A percentile compares a stretch with the other conserved stretches of the same genome.
Conservation (phyloP, 2,113 vertebrate species). For the Hippocampus barbouri region DNA sequence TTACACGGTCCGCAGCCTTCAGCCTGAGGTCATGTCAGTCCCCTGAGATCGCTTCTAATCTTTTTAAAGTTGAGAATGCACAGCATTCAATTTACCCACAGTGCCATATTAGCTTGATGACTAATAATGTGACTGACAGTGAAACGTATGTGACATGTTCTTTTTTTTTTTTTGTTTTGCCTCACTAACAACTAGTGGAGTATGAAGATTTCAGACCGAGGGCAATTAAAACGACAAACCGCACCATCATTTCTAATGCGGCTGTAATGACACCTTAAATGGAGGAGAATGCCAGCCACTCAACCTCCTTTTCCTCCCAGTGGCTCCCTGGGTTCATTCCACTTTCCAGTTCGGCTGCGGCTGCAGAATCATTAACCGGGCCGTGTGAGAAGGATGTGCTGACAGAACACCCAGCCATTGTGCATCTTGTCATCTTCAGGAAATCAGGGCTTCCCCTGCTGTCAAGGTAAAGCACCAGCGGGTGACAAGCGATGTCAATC, state of each 20-base stretch:
- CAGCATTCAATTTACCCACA: not conserved
- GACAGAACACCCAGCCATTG: constrained; percentile 69
- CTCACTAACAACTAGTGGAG: constrained; percentile 50
- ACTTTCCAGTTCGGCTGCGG: constrained; percentile 54
- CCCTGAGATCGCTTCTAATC: too few relatives aligned
- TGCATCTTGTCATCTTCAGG: constrained; percentile 72
- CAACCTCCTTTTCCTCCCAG: constrained; percentile 36
- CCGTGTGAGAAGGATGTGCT: constrained; percentile 63
- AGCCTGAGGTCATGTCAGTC: too few relatives aligned
- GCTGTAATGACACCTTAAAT: constrained; percentile 57
- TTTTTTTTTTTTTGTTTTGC: constrained; percentile 63
- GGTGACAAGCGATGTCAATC: constrained; percentile 52
- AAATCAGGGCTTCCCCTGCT: constrained; percentile 68
- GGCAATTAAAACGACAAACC: constrained; percentile 72
- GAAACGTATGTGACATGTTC: constrained; percentile 51
- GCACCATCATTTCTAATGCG: constrained; percentile 58
- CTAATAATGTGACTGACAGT: constrained; percentile 45
- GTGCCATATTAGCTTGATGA: constrained; percentile 35
- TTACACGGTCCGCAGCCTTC: too few relatives aligned
- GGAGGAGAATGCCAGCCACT: constrained; percentile 50
- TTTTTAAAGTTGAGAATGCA: not conserved
- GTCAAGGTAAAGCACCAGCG: constrained; percentile 60
- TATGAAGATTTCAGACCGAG: constrained; percentile 64
- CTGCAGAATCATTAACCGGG: constrained; percentile 71
- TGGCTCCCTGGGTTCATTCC: constrained; percentile 48